Evolutionary conservation across 2,797 vertebrate genomes (phyloP).

Genomic region (Pogonophryne albipinna): DNA sequence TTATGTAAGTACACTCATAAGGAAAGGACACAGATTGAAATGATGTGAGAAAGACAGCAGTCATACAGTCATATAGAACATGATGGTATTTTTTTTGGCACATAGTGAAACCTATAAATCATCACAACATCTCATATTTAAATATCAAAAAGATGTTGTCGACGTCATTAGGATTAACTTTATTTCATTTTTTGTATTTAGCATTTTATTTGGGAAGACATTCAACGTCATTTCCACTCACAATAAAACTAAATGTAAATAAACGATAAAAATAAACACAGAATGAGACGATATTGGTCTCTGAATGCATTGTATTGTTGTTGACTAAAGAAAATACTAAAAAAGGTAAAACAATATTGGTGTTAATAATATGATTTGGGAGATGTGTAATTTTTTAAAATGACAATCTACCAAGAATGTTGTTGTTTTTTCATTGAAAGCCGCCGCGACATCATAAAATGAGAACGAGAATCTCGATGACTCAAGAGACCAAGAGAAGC

Average conservation of each 20-base stretch:
- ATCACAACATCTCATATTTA: neutral
- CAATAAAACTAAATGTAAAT: neutral
- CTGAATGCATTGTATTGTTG: no score
- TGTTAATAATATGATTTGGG: neutral
- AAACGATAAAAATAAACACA: no score
- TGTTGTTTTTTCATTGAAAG: neutral
- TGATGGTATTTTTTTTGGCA: neutral
- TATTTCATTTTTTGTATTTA: neutral
- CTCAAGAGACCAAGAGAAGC: slow-evolving; percentile 21
- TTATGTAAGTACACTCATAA: slow-evolving; percentile 57
- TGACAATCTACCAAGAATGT: no score
- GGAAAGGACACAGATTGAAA: slow-evolving; percentile 65
- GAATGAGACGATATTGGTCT: no score
- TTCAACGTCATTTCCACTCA: neutral
- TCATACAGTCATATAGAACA: neutral
- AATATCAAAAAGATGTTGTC: neutral
- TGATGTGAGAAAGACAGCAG: slow-evolving; percentile 52
- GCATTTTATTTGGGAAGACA: neutral
- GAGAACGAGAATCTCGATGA: slow-evolving; percentile 8
- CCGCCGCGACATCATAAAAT: neutral
- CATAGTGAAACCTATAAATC: neutral
- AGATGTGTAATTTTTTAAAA: neutral
- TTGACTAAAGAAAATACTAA: no score
- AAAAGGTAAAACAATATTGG: neutral
- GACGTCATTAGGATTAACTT: no score